Evolutionary conservation across 30 jellyfish, hydroid and myxozoan species (phyloP), one percentile per base, ranked within the genome.

Genomic region (Chironex yamaguchii): DNA sequence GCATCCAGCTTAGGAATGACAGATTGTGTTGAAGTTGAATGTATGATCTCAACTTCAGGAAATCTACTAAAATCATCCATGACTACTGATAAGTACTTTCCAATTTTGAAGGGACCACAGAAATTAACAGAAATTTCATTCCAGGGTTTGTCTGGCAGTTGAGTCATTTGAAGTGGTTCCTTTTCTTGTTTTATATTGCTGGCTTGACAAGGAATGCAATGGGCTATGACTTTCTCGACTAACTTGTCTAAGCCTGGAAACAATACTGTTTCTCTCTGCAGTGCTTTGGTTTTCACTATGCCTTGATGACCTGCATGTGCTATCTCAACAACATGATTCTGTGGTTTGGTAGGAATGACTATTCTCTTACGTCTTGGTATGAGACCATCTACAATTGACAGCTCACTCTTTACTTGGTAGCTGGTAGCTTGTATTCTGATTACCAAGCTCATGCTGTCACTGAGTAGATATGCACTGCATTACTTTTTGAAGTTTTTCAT

Each of bases 301-400:
- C 89, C 90, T 68, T 27, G 49, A 42, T 32, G 82, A 50, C 92
- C 89, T 20, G 21, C 62, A 29, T 82, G 90, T 9, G 78, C 66
- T 2, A 36, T n/a, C n/a, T n/a, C n/a, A n/a, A n/a, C n/a, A n/a
- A n/a, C n/a, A n/a, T n/a, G n/a, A n/a, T n/a, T n/a, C n/a, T n/a
- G 64, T 1, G 71, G 42, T 29, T 36, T 34, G 17, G 23, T 11
- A 20, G 64, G 92, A 4, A 82, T 1, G n/a, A n/a, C 82, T 4
- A 69, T 80, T 34, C 89, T 2, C 2, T 64, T 17, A 0, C 85
- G 51, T 24, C 72, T 63, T 20, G 66, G 62, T 0, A 80, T 36
- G 13, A 66, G n/a, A n/a, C n/a, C n/a, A n/a, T n/a, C n/a, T n/a
- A n/a, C n/a, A n/a, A n/a, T n/a, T n/a, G n/a, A n/a, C n/a, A n/a